These are phyloP conservation scores for Anguilla pacifica DNA, from an alignment of 2,797 vertebrate genomes.

Conservation along the genomic window DNA sequence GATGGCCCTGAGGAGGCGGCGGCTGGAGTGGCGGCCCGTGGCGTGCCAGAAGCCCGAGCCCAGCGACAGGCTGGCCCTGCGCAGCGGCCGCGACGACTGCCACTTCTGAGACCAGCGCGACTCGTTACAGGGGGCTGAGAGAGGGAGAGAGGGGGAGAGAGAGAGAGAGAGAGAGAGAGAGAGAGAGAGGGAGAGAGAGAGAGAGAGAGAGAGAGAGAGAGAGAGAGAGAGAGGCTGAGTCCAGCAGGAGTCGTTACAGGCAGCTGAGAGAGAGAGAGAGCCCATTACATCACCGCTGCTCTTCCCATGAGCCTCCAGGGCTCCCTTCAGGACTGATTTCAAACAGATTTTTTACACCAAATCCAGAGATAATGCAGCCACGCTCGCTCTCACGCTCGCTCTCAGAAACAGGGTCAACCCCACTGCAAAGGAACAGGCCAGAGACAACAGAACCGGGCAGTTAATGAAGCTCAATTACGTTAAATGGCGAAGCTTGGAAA, in stretches of 20 bases:
- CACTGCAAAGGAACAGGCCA: not conserved
- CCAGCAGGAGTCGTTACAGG: not conserved
- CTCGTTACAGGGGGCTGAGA: constrained; percentile 81
- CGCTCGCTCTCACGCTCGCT: not conserved
- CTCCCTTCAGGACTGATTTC: no score
- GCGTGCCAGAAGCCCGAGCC: constrained; percentile 97
- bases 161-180: not conserved
- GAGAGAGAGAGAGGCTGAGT: no score
- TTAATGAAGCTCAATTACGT: not conserved
- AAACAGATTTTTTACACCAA: not conserved
- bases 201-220: no score
- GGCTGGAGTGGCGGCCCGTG: constrained; percentile 92
- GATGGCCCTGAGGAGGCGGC: constrained; percentile 90
- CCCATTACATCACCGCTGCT: not conserved
- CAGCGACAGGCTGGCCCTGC: constrained; percentile 89
- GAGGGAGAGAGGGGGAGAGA: no score
- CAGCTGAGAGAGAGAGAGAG: not conserved
- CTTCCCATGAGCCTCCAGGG: no score
- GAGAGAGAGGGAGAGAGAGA: no score
- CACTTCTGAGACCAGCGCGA: constrained; percentile 90
- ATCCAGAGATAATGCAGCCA: not conserved
- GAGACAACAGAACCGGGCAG: not conserved
- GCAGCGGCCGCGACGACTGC: constrained; percentile 90
- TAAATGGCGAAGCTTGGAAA: not conserved
- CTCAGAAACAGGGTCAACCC: not conserved